Evolutionary conservation across 2,888 invertebrate genomes (phyloP), one percentile per base, ranked within the genome.

Genomic region (Geophilus truncorum): DNA sequence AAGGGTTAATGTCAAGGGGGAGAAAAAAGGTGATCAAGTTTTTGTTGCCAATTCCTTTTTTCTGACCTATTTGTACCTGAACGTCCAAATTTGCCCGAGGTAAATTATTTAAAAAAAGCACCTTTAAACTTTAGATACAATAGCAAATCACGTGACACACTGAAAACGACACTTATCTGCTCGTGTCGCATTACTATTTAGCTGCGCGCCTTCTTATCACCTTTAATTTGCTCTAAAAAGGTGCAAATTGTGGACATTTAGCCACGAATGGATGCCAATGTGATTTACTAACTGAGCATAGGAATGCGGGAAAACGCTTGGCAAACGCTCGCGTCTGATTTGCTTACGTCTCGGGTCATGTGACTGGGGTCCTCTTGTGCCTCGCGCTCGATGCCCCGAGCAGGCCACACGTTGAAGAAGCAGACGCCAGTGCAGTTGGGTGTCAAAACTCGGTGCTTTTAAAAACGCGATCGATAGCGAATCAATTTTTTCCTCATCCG

Each of bases 351-450:
- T 28, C 28, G 70, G 70, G 70, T 70, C 70, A 70, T n/a, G 70
- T 70, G 70, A 70, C 70, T 70, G 70, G 70, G 70, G 70, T 70
- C 70, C 70, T 70, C 70, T 70, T 70, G 70, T 70, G 70, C 70
- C 70, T 70, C 70, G 28, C 70, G 70, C 70, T 70, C 70, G 70
- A 70, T 23, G 70, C 70, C 70, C 70, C 70, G 28, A 70, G 70
- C 70, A 28, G 70, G 70, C 70, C 70, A 70, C 70, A 25, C 70
- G 70, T 70, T 70, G 70, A 70, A 70, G 70, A 70, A 25, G 70
- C 70, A 70, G 70, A 70, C 70, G 23, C 70, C 70, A 70, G 70
- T 70, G 70, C 70, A 70, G 70, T 70, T 70, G 70, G 70, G 70
- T 70, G 70, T 70, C 70, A 70, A 51, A 51, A 70, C 70, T 70